These are phyloP conservation scores for Nezara viridula DNA, from an alignment of 2,888 invertebrate genomes.

Conservation along the genomic window DNA sequence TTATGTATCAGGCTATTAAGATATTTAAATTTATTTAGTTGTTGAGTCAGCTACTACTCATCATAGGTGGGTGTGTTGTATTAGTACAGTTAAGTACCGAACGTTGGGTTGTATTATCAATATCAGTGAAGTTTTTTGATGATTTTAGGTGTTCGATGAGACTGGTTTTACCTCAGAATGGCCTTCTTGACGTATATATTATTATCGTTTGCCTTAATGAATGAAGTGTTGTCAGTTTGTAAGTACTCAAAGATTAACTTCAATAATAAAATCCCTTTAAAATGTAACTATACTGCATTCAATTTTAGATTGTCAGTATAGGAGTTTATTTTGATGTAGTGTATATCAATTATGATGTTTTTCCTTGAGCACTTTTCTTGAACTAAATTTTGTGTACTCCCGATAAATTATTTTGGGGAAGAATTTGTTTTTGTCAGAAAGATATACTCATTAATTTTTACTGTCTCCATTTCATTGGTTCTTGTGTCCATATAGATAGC, in stretches of 20 bases:
- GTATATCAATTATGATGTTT: not conserved
- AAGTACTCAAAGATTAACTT: not conserved
- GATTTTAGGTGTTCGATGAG: constrained; percentile 37
- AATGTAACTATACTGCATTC: not conserved
- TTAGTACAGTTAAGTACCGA: not conserved
- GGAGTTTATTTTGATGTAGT: not conserved
- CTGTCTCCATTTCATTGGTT: not conserved
- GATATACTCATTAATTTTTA: not conserved
- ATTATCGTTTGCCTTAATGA: not conserved
- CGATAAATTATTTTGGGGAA: too few species aligned
- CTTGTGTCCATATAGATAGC: not conserved
- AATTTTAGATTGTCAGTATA: not conserved
- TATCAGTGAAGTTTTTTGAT: constrained; percentile 11
- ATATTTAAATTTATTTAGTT: constrained; percentile 24
- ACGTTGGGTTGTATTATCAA: not conserved
- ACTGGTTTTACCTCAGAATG: not conserved
- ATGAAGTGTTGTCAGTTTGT: constrained; percentile 25
- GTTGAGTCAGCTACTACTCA: constrained; percentile 33
- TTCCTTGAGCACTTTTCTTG: not conserved
- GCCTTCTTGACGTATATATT: constrained; percentile 15
- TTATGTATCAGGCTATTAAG: not conserved
- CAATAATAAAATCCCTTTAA: not conserved
- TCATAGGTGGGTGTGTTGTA: constrained; percentile 48
- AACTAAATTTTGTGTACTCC: not conserved
- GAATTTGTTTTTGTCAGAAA: not conserved